Percentiles rank a stretch among this genome's conserved stretches.
phyloP scores from a whole-genome alignment of 2,797 vertebrate species.

The Sitta carolinensis region DNA sequence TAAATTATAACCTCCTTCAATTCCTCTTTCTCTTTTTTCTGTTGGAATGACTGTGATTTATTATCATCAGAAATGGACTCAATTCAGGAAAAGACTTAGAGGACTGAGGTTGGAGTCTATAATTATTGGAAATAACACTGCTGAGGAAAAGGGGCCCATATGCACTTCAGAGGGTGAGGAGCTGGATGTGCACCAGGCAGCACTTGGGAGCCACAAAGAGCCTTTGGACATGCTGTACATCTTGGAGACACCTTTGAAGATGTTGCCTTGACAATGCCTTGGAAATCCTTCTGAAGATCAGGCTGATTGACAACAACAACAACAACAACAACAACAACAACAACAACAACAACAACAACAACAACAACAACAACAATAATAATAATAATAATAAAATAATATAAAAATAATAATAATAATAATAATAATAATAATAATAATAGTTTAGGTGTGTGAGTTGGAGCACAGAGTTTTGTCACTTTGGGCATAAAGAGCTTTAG shows the following conservation, averaged over 20 bases:
- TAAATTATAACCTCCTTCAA: not conserved
- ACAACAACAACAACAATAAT: not conserved
- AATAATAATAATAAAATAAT: not conserved
- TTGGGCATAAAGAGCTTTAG: not conserved
- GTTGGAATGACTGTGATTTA: not conserved
- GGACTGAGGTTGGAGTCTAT: not conserved
- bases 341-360: not conserved
- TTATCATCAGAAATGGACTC: not conserved
- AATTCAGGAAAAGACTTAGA: not conserved
- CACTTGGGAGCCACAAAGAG: not conserved
- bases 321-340: not conserved
- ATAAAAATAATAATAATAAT: not conserved
- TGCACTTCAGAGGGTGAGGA: not conserved
- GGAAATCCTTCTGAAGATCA: not conserved
- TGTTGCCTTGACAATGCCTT: accelerated
- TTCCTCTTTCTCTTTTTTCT: not conserved
- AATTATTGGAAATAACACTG: not conserved
- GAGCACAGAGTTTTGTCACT: not conserved
- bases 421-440: not conserved
- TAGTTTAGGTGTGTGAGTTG: not conserved
- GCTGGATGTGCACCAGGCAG: not conserved
- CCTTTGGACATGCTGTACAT: accelerated
- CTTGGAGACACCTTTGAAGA: not conserved
- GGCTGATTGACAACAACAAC: not conserved
- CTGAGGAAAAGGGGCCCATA: not conserved